phyloP scores from a whole-genome alignment of 2,888 invertebrate genomes.

The Xanthorhoe spadicearia region DNA sequence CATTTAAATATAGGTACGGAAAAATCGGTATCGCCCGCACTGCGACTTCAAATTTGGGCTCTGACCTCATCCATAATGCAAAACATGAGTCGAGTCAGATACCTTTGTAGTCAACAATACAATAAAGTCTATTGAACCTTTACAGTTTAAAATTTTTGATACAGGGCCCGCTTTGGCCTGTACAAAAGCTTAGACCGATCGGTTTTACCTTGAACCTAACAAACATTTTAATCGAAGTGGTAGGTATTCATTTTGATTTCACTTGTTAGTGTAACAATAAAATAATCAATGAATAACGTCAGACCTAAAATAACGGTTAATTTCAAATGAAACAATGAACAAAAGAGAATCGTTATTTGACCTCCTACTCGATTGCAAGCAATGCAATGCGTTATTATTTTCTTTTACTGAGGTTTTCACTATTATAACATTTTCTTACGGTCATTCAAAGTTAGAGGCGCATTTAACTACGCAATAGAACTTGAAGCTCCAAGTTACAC shows the following conservation, averaged over 20 bases:
- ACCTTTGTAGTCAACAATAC: conserved; percentile 52
- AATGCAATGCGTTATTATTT: no score
- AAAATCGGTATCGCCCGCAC: conserved; percentile 50
- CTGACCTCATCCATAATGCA: conserved; percentile 79
- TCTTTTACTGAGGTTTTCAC: no score
- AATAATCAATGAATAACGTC: no score
- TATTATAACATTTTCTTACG: no score
- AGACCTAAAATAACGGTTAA: no score
- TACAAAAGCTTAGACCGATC: conserved; percentile 1
- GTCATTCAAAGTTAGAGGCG: no score
- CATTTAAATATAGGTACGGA: conserved; percentile 39
- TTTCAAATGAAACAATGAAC: no score
- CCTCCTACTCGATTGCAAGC: no score
- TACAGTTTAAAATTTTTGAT: conserved; percentile 35
- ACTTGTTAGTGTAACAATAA: background rate
- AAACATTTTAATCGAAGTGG: background rate
- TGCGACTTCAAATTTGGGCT: conserved; percentile 65
- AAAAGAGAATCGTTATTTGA: no score
- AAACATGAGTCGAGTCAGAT: conserved; percentile 53
- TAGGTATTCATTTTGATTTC: background rate
- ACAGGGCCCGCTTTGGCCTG: conserved; percentile 1
- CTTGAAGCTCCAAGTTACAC: background rate
- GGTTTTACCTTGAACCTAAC: background rate
- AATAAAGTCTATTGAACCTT: conserved; percentile 49
- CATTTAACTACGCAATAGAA: background rate